These are phyloP conservation scores for Synanthedon tipuliformis DNA, from an alignment of 2,888 invertebrate species.

Conservation along the genomic window DNA sequence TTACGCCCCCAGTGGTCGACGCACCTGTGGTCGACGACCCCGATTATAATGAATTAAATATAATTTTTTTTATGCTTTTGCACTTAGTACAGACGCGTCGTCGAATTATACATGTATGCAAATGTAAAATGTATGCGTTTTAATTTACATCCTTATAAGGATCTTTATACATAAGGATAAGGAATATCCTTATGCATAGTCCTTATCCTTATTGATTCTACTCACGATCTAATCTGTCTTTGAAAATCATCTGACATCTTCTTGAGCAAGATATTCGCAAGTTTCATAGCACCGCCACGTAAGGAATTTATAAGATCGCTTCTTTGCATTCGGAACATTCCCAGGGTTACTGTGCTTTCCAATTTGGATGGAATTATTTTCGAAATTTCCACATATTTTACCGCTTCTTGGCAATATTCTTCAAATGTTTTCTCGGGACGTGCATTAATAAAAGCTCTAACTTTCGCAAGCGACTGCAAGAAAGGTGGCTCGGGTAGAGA, in stretches of 20 bases:
- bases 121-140: too few species aligned
- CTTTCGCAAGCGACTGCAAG: constrained; percentile 68
- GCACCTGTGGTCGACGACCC: too few species aligned
- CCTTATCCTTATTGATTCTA: constrained; percentile 8
- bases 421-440: constrained; percentile 73
- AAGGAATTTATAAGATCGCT: constrained; percentile 80
- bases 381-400: constrained; percentile 73
- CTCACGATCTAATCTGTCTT: constrained; percentile 78
- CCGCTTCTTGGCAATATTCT: constrained; percentile 71
- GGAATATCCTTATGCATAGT: too few species aligned
- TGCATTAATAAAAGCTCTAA: constrained; percentile 76
- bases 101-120: too few species aligned
- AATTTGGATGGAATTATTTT: constrained; percentile 70
- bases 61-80: too few species aligned
- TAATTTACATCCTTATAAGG: background rate
- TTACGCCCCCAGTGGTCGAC: too few species aligned
- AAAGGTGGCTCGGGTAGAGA: background rate
- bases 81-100: too few species aligned
- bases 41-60: too few species aligned
- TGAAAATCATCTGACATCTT: constrained; percentile 87
- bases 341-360: constrained; percentile 78
- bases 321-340: constrained; percentile 88
- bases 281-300: constrained; percentile 74
- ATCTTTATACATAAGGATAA: too few species aligned
- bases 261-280: constrained; percentile 77